A percentile compares a stretch with the other conserved stretches of the same genome.
These are phyloP conservation scores for Tachysurus vachellii DNA, from an alignment of 2,113 vertebrate species.

Conservation along the genomic window DNA sequence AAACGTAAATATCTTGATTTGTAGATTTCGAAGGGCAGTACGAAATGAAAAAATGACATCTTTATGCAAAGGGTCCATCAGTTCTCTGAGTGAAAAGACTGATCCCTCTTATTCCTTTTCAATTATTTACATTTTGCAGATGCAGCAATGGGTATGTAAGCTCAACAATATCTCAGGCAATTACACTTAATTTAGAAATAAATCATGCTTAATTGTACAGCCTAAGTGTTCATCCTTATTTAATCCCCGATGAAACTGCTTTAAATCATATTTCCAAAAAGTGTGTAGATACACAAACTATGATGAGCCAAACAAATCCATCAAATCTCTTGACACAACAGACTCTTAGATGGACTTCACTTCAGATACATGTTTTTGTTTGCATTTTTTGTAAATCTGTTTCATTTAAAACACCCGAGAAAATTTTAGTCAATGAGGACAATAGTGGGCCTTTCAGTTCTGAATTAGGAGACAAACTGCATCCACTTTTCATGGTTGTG, in stretches of 20 bases:
- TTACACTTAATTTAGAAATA: neutral
- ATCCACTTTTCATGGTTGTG: neutral
- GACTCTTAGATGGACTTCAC: neutral
- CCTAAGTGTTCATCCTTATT: neutral
- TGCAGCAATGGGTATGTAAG: too few species aligned
- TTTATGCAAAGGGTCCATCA: too few species aligned
- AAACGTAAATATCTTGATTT: too few species aligned
- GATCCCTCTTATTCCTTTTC: too few species aligned
- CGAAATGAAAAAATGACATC: too few species aligned
- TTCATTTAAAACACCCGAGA: neutral
- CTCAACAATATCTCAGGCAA: neutral
- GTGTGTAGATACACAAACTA: neutral
- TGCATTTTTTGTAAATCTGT: neutral
- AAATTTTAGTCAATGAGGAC: too few species aligned
- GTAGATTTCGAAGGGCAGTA: too few species aligned
- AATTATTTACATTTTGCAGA: too few species aligned
- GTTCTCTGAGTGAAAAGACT: too few species aligned
- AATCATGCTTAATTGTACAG: neutral
- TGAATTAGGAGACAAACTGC: neutral
- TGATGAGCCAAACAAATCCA: neutral
- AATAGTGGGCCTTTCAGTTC: neutral
- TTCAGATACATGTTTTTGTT: neutral
- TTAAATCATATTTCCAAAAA: neutral
- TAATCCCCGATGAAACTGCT: neutral
- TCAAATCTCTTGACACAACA: neutral